A percentile compares a stretch with the other conserved stretches of the same genome.
Evolutionary conservation across 2,113 vertebrate genomes (phyloP).

Genomic region (Pluvialis apricaria): DNA sequence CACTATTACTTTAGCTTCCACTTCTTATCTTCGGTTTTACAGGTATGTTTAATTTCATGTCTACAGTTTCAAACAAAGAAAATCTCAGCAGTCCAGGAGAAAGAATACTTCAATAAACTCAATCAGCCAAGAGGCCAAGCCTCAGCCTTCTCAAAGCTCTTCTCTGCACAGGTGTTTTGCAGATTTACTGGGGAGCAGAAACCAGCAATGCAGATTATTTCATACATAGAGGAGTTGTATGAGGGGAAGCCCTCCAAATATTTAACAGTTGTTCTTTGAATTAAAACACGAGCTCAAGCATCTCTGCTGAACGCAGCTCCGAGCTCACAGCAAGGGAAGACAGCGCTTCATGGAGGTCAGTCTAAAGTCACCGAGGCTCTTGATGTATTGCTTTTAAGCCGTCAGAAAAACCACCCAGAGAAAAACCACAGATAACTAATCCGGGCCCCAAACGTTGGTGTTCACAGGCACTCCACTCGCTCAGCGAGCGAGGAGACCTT

Average conservation of each 20-base stretch:
- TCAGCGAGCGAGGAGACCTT: not conserved
- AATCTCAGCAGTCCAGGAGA: not conserved
- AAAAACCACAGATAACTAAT: not conserved
- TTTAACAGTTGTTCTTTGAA: not conserved
- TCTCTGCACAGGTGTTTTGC: not conserved
- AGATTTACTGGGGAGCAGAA: not conserved
- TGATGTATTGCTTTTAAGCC: accelerated
- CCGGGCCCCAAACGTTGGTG: not conserved
- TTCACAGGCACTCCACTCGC: not conserved
- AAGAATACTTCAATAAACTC: not conserved
- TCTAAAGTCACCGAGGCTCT: accelerated
- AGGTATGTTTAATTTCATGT: not conserved
- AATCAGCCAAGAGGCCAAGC: not conserved
- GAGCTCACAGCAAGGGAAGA: not conserved
- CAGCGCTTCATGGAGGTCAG: accelerated
- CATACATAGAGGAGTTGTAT: not conserved
- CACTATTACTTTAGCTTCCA: not conserved
- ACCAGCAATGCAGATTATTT: not conserved
- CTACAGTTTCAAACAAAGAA: not conserved
- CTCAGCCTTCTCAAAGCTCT: not conserved
- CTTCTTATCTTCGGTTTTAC: not conserved
- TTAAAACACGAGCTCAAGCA: not conserved
- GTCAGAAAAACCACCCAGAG: not conserved
- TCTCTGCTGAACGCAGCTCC: not conserved
- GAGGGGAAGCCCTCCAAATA: not conserved